Evolutionary conservation across 1,140 invertebrate species (phyloP), one percentile per base, ranked within the genome.

Genomic region (Belonocnema kinseyi): DNA sequence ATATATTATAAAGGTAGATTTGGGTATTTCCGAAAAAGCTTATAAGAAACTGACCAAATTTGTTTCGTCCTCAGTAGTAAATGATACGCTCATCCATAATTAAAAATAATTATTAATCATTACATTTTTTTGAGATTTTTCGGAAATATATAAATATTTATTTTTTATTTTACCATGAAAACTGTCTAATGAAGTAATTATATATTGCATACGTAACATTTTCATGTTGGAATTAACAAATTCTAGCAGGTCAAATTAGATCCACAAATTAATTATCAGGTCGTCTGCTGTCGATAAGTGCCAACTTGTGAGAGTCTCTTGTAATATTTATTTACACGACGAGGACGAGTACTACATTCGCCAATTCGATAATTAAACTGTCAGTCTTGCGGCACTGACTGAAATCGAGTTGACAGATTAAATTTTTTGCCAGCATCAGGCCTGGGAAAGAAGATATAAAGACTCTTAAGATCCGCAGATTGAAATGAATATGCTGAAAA

Each of bases 401-500:
- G 56, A 58, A 26, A 58, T 58, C 12, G 17, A 58, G 56, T 21
- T 58, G 56, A 58, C 56, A 58, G 56, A 58, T 58, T 58, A 0
- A 58, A 26, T 58, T 58, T 58, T 58, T 58, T 58, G 56, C 19
- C 8, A 12, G 56, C 12, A 19, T 21, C 19, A 13, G 13, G 56
- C 56, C 56, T 58, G 56, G 56, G 56, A 58, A 58, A 26, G 56
- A 26, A 26, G 19, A 58, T 21, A 58, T 58, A 58, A 26, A 58
- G 5, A 21, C 56, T 7, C 56, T 58, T 58, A 26, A 26, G 17
- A 58, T 58, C 56, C 8, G 13, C 8, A 58, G 56, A 58, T 58
- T 58, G 17, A 26, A 58, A 58, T 58, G 3, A 26, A 26, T 26
- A 58, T 40, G 40, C 17, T 58, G 56, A 17, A 58, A 58, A 58